Percentiles rank a stretch among this genome's conserved stretches.
These are phyloP conservation scores for Mesochorus sp. DNA, from an alignment of 2,888 invertebrate species.

Conservation along the genomic window DNA sequence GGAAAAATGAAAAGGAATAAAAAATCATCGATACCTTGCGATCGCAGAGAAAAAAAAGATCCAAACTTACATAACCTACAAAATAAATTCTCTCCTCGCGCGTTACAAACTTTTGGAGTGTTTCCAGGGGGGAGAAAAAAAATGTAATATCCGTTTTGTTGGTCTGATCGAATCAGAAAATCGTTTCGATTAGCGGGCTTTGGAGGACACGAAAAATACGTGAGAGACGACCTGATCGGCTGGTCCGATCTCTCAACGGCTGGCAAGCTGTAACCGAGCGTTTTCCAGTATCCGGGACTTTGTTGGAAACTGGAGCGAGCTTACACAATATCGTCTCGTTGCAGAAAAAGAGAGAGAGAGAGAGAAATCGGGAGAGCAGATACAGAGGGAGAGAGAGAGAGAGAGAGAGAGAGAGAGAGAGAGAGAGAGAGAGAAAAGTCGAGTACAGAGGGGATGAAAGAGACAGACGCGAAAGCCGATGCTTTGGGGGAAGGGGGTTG, in stretches of 20 bases:
- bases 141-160: background rate
- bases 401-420: constrained; percentile 2
- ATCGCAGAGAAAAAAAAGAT: too few species aligned
- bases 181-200: constrained; percentile 11
- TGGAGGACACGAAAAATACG: background rate
- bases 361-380: background rate
- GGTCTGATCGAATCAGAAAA: background rate
- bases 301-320: constrained; percentile 58
- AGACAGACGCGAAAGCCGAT: constrained; percentile 34
- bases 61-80: too few species aligned
- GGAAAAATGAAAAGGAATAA: too few species aligned
- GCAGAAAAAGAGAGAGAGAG: background rate
- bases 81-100: background rate
- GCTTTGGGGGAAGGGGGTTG: too few species aligned
- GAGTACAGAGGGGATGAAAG: constrained; percentile 23
- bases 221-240: constrained; percentile 11
- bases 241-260: constrained; percentile 29
- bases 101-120: background rate
- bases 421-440: constrained; percentile 11
- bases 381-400: background rate
- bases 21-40: too few species aligned
- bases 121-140: background rate
- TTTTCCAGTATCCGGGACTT: constrained; percentile 57
- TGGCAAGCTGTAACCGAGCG: constrained; percentile 24
- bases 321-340: constrained; percentile 43